phyloP scores from a whole-genome alignment of 2,888 invertebrate species.

The Branchinecta sandiegonensis region DNA sequence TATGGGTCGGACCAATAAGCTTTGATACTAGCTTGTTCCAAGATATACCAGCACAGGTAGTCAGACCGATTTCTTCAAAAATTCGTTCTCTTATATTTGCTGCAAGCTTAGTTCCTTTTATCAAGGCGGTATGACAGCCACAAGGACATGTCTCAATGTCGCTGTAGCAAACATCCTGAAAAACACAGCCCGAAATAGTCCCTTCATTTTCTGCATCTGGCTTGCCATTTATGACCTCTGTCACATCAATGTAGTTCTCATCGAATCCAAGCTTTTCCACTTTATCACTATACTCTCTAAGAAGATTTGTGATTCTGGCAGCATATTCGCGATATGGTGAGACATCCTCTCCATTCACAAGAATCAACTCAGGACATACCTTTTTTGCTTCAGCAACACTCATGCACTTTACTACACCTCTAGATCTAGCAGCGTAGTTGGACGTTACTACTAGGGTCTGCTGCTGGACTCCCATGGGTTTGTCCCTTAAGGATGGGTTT shows the following conservation, averaged over 20 bases:
- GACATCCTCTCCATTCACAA: slow-evolving; percentile 69
- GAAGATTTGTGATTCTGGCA: slow-evolving; percentile 52
- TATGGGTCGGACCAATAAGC: slow-evolving; percentile 44
- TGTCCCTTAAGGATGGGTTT: slow-evolving; percentile 48
- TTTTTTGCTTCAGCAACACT: slow-evolving; percentile 54
- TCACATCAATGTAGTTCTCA: slow-evolving; percentile 69
- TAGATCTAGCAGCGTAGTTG: slow-evolving; percentile 62
- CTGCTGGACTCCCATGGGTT: slow-evolving; percentile 66
- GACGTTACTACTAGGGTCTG: slow-evolving; percentile 70
- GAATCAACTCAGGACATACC: slow-evolving; percentile 54
- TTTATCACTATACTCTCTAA: slow-evolving; percentile 53
- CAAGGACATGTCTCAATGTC: slow-evolving; percentile 48
- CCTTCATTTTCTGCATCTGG: neutral
- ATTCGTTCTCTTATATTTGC: slow-evolving; percentile 56
- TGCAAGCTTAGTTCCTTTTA: slow-evolving; percentile 56
- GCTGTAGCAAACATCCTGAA: slow-evolving; percentile 34
- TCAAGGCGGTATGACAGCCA: slow-evolving; percentile 54
- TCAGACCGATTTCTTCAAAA: slow-evolving; percentile 51
- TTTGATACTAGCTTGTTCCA: slow-evolving; percentile 73
- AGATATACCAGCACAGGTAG: slow-evolving; percentile 65
- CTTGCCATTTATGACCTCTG: slow-evolving; percentile 41
- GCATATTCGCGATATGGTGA: slow-evolving; percentile 63
- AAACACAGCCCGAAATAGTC: slow-evolving; percentile 44
- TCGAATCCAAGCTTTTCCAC: slow-evolving; percentile 72
- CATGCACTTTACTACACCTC: slow-evolving; percentile 64